Evolutionary conservation across 2,113 vertebrate genomes (phyloP).

Genomic region (Dunckerocampus dactyliophorus): DNA sequence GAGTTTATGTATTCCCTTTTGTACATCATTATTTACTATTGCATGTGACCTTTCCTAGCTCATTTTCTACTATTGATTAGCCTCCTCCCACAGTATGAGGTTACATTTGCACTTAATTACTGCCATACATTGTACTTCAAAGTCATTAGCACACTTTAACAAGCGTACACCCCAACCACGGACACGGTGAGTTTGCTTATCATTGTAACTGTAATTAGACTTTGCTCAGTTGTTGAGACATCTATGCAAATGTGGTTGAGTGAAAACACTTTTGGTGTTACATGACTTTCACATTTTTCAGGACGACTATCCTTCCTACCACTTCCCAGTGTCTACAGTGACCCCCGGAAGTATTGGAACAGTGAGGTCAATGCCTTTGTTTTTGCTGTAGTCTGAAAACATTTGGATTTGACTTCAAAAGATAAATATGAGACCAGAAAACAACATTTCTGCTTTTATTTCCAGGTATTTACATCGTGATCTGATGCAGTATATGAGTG

Average conservation of each 20-base stretch:
- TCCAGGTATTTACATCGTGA: too few relatives aligned
- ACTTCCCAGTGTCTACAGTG: too few relatives aligned
- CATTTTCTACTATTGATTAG: slow-evolving; percentile 26
- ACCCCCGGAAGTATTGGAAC: not conserved
- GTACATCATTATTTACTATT: slow-evolving; percentile 8
- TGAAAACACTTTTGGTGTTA: not conserved
- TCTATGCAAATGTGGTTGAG: not conserved
- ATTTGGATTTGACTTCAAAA: too few relatives aligned
- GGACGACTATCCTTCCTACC: not conserved
- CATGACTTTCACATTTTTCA: not conserved
- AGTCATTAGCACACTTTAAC: slow-evolving; percentile 2
- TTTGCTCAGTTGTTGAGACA: not conserved
- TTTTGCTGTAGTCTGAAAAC: too few relatives aligned
- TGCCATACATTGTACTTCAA: not conserved
- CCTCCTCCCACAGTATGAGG: slow-evolving; percentile 19
- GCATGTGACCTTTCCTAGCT: slow-evolving; percentile 32
- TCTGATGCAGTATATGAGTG: too few relatives aligned
- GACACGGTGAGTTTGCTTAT: not conserved
- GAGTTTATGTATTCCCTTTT: slow-evolving; percentile 17
- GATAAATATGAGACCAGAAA: too few relatives aligned
- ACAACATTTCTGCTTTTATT: too few relatives aligned
- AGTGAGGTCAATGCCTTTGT: not conserved
- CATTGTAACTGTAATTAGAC: not conserved
- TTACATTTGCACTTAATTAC: slow-evolving; percentile 29
- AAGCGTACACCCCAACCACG: not conserved